Evolutionary conservation across 1,140 invertebrate genomes (phyloP).

Genomic region (Andricus grossulariae): DNA sequence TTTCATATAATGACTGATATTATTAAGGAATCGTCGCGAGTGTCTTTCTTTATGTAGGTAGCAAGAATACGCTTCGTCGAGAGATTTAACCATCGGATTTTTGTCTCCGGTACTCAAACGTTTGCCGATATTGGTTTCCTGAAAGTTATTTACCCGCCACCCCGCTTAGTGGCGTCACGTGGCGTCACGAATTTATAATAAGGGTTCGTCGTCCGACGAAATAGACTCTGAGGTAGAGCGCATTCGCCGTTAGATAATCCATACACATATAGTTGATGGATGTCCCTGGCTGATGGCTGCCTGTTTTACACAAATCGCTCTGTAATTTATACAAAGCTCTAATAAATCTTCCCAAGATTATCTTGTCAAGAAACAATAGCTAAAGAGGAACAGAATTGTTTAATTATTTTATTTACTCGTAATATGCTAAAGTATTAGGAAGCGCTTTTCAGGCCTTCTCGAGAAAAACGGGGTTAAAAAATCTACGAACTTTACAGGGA

Average conservation of each 20-base stretch:
- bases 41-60: constrained; percentile 7
- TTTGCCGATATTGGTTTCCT: constrained; percentile 67
- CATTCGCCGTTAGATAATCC: constrained; percentile 21
- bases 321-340: constrained; percentile 25
- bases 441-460: no score
- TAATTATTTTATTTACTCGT: no score
- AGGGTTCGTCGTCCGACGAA: constrained; percentile 47
- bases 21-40: not conserved
- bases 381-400: not conserved
- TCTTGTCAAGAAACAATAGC: constrained; percentile 1
- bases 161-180: constrained; percentile 33
- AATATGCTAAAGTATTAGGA: no score
- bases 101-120: constrained; percentile 43
- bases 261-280: constrained; percentile 24
- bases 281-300: not conserved
- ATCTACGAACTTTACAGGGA: no score
- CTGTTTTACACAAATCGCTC: not conserved
- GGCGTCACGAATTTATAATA: constrained; percentile 47
- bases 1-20: constrained; percentile 1
- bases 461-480: no score
- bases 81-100: constrained; percentile 21
- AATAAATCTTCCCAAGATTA: not conserved
- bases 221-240: constrained; percentile 41
- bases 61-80: constrained; percentile 11
- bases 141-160: constrained; percentile 64